phyloP scores from a whole-genome alignment of 2,888 invertebrate genomes.

The Malthinus seriepunctatus region DNA sequence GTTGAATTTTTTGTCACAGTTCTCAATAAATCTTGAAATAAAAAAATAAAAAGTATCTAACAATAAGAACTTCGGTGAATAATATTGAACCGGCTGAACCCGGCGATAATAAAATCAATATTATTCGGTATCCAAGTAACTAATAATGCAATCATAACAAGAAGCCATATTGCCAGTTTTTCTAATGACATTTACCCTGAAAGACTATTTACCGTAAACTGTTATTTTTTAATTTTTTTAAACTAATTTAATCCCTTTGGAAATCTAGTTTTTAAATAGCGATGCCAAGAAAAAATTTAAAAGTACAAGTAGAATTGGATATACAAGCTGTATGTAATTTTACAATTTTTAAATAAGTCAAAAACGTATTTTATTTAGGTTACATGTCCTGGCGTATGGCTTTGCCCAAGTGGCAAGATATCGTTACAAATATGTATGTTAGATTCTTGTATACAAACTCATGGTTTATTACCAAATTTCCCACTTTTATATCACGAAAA shows the following conservation, averaged over 20 bases:
- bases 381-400: slow-evolving; percentile 85
- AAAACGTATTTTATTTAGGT: slow-evolving; percentile 56
- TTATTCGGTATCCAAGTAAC: too few species aligned
- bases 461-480: slow-evolving; percentile 67
- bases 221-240: slow-evolving; percentile 51
- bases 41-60: too few species aligned
- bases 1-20: too few species aligned
- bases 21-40: too few species aligned
- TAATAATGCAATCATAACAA: too few species aligned
- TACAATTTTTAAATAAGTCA: not conserved
- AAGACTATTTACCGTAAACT: not conserved
- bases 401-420: slow-evolving; percentile 78
- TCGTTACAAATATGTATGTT: slow-evolving; percentile 71
- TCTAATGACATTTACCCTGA: not conserved
- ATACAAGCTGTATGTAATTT: slow-evolving; percentile 58
- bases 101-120: too few species aligned
- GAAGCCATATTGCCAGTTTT: not conserved
- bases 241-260: slow-evolving; percentile 45
- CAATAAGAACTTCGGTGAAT: too few species aligned
- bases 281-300: slow-evolving; percentile 58
- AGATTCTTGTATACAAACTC: slow-evolving; percentile 71
- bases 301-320: slow-evolving; percentile 62
- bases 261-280: not conserved
- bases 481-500: slow-evolving; percentile 73
- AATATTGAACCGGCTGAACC: too few species aligned